Base-by-base conservation (phyloP, 1,140 invertebrate genomes). In the Ceratosolen solmsi region DNA sequence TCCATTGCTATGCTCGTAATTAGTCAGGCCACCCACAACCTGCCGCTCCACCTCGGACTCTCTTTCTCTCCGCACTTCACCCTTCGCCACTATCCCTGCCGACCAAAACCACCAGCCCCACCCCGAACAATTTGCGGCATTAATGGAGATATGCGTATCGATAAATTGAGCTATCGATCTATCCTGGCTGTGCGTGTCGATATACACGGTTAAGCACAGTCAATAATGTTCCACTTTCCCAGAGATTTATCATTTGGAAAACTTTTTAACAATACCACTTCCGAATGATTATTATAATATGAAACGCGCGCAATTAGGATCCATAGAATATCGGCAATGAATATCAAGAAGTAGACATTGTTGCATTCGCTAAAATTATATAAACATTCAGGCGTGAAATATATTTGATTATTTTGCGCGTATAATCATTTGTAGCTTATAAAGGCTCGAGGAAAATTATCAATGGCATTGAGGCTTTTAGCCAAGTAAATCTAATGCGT, bases 1-100 rank as follows among this genome's bases (percentile, higher is more conserved):
- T 65, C 71, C 41, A 72, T 65, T 56, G 71, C 79, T 74, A 74
- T 80, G 71, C 38, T 27, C 46, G 41, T 74, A 80, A 80, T 74
- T 65, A 80, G 71, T 74, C 71, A 74, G 65, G 54, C 56, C 33
- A 51, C 41, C 71, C 30, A 20, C 41, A 22, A 41, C 51, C 63
- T 68, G 13, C 63, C 36, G 5, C 17, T 8, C 7, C 8, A 36
- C 1, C 41, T 25, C 27, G 4, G 0, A 15, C 70, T 11, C 8
- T 49, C 2, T 36, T 3, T 36, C 11, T 38, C 4, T 49, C 8
- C 30, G 4, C 38, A 3, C 7, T 54, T 54, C 41, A 7, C 41
- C 41, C n/a, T n/a, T n/a, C n/a, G n/a, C n/a, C n/a, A n/a, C n/a
- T n/a, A n/a, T n/a, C n/a, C n/a, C n/a, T n/a, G n/a, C n/a, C n/a